Evolutionary conservation across 2,113 vertebrate species (phyloP).

Genomic region (Sprattus sprattus): DNA sequence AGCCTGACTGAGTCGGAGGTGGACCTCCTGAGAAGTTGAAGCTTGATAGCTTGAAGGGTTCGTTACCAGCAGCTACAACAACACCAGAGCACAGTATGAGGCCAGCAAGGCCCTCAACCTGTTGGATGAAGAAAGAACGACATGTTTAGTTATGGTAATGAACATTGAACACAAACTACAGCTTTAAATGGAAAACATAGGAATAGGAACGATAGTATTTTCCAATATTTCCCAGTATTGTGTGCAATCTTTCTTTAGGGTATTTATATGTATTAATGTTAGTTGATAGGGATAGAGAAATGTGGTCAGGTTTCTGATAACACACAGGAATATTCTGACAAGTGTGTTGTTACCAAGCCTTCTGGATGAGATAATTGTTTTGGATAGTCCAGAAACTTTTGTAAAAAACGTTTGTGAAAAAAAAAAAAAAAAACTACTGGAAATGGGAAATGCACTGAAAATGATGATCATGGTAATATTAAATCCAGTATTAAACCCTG

Average conservation of each 20-base stretch:
- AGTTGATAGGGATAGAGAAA: no score
- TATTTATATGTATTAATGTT: no score
- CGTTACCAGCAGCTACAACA: conserved; percentile 85
- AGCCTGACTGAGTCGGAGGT: conserved; percentile 68
- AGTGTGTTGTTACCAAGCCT: not conserved
- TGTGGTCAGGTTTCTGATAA: no score
- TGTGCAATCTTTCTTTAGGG: no score
- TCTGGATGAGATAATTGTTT: not conserved
- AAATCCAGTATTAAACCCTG: not conserved
- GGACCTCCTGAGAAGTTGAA: conserved; percentile 71
- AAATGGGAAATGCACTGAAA: not conserved
- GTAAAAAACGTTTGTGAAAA: no score
- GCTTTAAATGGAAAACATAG: not conserved
- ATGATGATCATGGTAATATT: not conserved
- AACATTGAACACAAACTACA: not conserved
- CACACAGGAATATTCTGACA: no score
- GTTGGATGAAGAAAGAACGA: conserved; percentile 42
- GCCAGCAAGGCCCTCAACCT: conserved; percentile 84
- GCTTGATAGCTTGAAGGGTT: conserved; percentile 84
- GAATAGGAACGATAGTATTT: not conserved
- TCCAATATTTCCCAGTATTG: no score
- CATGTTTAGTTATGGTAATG: not conserved
- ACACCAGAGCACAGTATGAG: conserved; percentile 83
- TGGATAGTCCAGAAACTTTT: not conserved
- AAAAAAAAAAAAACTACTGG: not conserved